phyloP scores from a whole-genome alignment of 1,140 invertebrate species.

The Cydia splendana region DNA sequence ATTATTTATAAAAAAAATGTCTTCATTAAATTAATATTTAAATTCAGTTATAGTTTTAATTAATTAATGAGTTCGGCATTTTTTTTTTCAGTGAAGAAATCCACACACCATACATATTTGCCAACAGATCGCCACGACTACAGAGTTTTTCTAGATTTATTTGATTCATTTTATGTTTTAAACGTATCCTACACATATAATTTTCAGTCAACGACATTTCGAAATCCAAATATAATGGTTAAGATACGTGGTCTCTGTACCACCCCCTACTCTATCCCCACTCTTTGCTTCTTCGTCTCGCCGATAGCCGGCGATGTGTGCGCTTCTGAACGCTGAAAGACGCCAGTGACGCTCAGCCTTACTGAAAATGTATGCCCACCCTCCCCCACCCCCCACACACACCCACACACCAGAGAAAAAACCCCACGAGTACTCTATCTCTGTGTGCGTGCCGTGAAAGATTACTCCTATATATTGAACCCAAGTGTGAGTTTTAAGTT shows the following conservation, averaged over 20 bases:
- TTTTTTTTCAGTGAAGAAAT: too few relatives aligned
- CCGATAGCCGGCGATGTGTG: conserved; percentile 75
- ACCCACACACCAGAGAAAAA: conserved; percentile 63
- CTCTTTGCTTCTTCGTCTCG: conserved; percentile 75
- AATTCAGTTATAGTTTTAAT: too few relatives aligned
- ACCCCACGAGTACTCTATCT: conserved; percentile 43
- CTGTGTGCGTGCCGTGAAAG: conserved; percentile 60
- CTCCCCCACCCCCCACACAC: conserved; percentile 44
- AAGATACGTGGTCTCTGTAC: neutral
- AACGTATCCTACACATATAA: too few relatives aligned
- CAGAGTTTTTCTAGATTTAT: too few relatives aligned
- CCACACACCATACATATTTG: too few relatives aligned
- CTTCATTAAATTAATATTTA: too few relatives aligned
- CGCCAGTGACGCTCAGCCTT: conserved; percentile 71
- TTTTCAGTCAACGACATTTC: too few relatives aligned
- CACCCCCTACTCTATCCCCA: conserved; percentile 47
- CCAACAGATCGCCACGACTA: too few relatives aligned
- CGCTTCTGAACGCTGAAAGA: conserved; percentile 74
- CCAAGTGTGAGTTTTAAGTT: conserved; percentile 50
- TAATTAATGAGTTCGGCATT: too few relatives aligned
- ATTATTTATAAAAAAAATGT: too few relatives aligned
- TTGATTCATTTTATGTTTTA: too few relatives aligned
- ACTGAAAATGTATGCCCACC: conserved; percentile 69
- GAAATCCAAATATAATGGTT: too few relatives aligned
- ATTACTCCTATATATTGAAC: conserved; percentile 60